phyloP scores from a whole-genome alignment of 2,113 vertebrate species.

The Strix uralensis region DNA sequence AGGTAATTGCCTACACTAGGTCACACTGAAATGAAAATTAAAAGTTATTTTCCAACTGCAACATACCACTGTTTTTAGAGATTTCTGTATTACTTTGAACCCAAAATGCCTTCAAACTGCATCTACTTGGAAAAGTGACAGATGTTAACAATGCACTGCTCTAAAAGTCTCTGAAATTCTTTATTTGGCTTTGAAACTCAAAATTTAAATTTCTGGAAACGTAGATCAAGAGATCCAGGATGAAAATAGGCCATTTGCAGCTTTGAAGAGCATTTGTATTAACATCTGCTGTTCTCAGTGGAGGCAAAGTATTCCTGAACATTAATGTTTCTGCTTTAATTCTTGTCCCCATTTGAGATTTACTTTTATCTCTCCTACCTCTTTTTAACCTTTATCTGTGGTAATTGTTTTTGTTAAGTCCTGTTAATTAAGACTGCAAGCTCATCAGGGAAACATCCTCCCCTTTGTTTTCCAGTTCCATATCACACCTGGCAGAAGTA shows the following conservation, averaged over 20 bases:
- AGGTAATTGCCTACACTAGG: not conserved
- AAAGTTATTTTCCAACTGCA: not conserved
- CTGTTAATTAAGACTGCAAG: constrained; percentile 1
- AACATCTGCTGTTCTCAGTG: not conserved
- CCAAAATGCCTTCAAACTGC: not conserved
- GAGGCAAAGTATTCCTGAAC: not conserved
- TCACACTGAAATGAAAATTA: not conserved
- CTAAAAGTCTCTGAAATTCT: not conserved
- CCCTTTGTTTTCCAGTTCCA: not conserved
- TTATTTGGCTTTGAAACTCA: not conserved
- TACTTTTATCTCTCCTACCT: not conserved
- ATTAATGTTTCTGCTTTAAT: not conserved
- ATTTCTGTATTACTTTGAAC: not conserved
- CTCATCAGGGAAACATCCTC: not conserved
- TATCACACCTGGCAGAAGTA: not conserved
- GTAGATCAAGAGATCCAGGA: not conserved
- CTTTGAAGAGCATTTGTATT: not conserved
- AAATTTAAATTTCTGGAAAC: not conserved
- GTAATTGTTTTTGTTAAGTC: not conserved
- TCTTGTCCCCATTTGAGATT: not conserved
- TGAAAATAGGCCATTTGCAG: not conserved
- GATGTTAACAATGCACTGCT: rapidly evolving
- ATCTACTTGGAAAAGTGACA: not conserved
- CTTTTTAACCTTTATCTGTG: not conserved
- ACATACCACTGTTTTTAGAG: not conserved